Base-by-base conservation (phyloP, 1,140 invertebrate genomes). In the Ips nitidus region DNA sequence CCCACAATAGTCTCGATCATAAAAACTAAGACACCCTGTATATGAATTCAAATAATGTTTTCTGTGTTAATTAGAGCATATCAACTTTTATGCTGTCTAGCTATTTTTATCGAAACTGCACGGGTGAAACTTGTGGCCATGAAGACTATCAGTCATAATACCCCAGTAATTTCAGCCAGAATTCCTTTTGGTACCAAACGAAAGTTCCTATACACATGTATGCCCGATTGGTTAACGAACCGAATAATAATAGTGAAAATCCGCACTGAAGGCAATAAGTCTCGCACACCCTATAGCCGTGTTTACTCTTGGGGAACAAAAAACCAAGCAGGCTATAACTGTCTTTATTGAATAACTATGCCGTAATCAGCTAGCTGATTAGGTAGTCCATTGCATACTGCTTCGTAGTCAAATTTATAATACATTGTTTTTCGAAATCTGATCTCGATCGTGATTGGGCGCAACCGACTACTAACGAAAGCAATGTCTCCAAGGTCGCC, bases 341-440 rank as follows among this genome's bases (percentile, higher is more conserved):
- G 60, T 62, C 58, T 42, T 62, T 70, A 65, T 65, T 65, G 56
- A 70, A 64, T 70, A 71, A 71, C 69, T 66, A 71, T 71, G 63
- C 69, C 52, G 57, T 71, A 71, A 71, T 71, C 69, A 71, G 62
- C 39, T 42, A 38, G 47, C 64, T 61, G 69, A 71, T 71, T 71
- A 66, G 40, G 53, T 41, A 70, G 61, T 63, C 53, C 62, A 65
- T 65, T 70, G 62, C 69, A 59, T 70, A 70, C 61, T 41, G 62
- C 42, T 62, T 52, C 41, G 69, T 70, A 70, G 69, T 65, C 69
- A 70, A 70, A 70, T 65, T 70, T 70, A 70, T 70, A 70, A 58
- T 65, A 70, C 69, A 70, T 70, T 70, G 69, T 70, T 70, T 69
- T 70, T 70, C 61, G 69, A 70, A 70, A 70, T 70, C 61, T 43